phyloP scores from a whole-genome alignment of 1,140 invertebrate species.

The Drosophila burlai region DNA sequence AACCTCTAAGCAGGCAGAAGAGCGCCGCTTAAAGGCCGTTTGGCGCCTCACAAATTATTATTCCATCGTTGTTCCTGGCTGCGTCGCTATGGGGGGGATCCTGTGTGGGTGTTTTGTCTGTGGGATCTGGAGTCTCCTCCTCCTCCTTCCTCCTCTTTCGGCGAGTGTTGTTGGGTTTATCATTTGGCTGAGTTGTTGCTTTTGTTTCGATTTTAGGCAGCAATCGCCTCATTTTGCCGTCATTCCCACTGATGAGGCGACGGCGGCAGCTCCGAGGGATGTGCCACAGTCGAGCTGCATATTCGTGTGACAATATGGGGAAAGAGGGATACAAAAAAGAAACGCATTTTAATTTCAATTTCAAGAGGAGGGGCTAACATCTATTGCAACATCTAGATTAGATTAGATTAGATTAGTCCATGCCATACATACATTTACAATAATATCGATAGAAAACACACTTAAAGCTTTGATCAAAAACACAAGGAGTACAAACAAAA shows the following conservation, averaged over 20 bases:
- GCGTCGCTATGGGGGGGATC: conserved; percentile 9
- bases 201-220: conserved; percentile 83
- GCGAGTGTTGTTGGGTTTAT: conserved; percentile 19
- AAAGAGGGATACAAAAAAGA: conserved; percentile 6
- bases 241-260: conserved; percentile 99
- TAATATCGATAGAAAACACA: conserved; percentile 34
- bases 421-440: conserved; percentile 9
- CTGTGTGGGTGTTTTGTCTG: conserved; percentile 17
- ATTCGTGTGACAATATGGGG: neutral
- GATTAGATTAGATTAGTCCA: conserved; percentile 11
- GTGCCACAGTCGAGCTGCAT: conserved; percentile 95
- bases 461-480: conserved; percentile 34
- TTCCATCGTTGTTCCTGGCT: conserved; percentile 63
- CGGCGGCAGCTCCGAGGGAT: conserved; percentile 98
- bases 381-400: conserved; percentile 16
- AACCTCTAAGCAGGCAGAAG: conserved; percentile 50
- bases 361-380: neutral
- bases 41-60: conserved; percentile 59
- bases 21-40: conserved; percentile 42
- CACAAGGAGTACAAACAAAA: conserved; percentile 29
- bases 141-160: conserved; percentile 17
- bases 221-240: conserved; percentile 86
- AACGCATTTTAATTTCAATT: conserved; percentile 17
- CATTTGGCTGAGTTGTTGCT: conserved; percentile 49
- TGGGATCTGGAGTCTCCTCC: conserved; percentile 3